Evolutionary conservation across 2,888 invertebrate species (phyloP), one percentile per base, ranked within the genome.

Genomic region (Rhimphoctona megacephalus): DNA sequence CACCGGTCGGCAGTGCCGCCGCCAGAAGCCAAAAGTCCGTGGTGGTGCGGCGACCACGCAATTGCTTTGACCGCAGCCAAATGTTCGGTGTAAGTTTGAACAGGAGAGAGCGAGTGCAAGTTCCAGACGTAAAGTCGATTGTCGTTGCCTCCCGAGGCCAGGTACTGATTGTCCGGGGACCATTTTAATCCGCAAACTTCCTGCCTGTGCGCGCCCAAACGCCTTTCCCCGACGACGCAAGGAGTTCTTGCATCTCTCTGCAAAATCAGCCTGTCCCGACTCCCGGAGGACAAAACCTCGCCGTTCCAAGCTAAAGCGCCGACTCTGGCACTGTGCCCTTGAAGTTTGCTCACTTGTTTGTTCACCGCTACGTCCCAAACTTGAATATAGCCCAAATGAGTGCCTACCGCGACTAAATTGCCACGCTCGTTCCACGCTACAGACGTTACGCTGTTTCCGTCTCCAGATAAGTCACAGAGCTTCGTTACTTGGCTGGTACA

Each of bases 1-100:
- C 98, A 98, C 39, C 99, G 95, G 95, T 99, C 99, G 0, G 99
- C 99, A 0, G 99, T 99, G n/a, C 99, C 99, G n/a, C 99, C 99
- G 67, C 99, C 99, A 57, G 98, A 98, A 0, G 99, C 99, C 86
- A 99, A 94, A 76, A 99, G 95, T 0, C 99, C 99, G 95, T 99
- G 99, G 95, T 99, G 99, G 95, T 99, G 99, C 0, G 99, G 99
- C 2, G 99, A 99, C 99, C 99, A 99, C 33, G 99, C 99, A 90
- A 99, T 99, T 0, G 99, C 99, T 95, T 99, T 99, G 14, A 99
- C 99, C 0, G 99, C 99, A 0, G 99, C 99, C 94, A 98, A 96
- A 95, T 99, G 99, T 90, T 99, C 98, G 0, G 98, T 98, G 94
- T 99, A 99, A 3, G 98, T 98, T 94, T 99, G 99, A 79, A 99